Conservation (phyloP, 1,140 invertebrate species). For the Euura saliciscinereae region DNA sequence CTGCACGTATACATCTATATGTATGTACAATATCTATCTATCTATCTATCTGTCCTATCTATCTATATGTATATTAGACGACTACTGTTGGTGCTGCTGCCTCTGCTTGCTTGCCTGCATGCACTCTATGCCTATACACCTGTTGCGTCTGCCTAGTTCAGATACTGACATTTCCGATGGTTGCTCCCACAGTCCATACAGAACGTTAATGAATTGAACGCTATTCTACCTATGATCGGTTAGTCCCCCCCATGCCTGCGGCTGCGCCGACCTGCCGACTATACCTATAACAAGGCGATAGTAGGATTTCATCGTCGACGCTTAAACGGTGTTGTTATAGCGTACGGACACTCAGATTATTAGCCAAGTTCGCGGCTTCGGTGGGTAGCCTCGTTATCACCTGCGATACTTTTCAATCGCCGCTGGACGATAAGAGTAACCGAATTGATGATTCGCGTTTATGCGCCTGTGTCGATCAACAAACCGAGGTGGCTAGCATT, state of each 20-base stretch:
- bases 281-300: not conserved
- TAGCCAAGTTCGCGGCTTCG: too few species aligned
- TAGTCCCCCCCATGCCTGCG: too few species aligned
- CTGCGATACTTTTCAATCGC: too few species aligned
- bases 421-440: too few species aligned
- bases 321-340: too few species aligned
- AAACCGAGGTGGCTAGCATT: too few species aligned
- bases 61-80: not conserved
- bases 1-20: not conserved
- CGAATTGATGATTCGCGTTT: too few species aligned
- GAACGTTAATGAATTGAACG: not conserved
- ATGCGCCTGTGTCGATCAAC: too few species aligned
- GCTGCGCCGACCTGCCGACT: not conserved
- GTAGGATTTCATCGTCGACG: not conserved
- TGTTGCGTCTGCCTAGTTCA: not conserved
- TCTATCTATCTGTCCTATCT: too few species aligned
- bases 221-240: not conserved
- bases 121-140: constrained; percentile 3
- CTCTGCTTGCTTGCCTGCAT: not conserved
- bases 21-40: not conserved
- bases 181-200: not conserved
- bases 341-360: too few species aligned
- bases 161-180: constrained; percentile 4
- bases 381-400: too few species aligned
- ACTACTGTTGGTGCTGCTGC: too few species aligned